Conservation (phyloP, 2,113 vertebrate species). For the Macrotis lagotis region DNA sequence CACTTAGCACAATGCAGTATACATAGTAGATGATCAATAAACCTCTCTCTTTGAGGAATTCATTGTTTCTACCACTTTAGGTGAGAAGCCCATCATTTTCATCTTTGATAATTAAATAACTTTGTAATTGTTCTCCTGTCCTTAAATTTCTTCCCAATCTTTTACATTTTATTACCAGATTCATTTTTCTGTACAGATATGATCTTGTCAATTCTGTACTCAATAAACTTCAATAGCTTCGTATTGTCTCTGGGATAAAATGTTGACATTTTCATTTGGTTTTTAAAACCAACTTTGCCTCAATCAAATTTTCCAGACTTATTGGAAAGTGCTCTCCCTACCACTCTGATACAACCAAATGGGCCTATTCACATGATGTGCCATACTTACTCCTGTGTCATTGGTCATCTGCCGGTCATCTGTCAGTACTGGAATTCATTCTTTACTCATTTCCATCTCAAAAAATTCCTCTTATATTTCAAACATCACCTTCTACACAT, state of each 20-base stretch:
- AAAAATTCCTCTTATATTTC: neutral
- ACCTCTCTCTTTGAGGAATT: neutral
- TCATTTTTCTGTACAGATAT: neutral
- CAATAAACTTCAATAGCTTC: too few species aligned
- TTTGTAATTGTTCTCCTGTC: neutral
- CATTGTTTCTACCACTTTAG: neutral
- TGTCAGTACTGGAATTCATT: neutral
- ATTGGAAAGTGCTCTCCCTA: neutral
- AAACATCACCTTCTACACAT: neutral
- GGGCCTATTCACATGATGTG: neutral
- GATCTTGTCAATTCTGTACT: neutral
- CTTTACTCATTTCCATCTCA: neutral
- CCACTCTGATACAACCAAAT: neutral
- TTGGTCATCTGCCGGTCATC: neutral
- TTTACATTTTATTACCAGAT: neutral
- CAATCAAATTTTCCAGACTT: neutral
- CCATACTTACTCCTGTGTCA: neutral
- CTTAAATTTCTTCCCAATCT: neutral
- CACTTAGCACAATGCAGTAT: neutral
- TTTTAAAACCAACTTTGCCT: neutral
- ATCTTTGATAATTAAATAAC: neutral
- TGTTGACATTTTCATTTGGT: neutral
- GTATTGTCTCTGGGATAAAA: too few species aligned
- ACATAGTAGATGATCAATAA: neutral
- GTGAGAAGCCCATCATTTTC: neutral